A percentile compares a stretch with the other conserved stretches of the same genome.
phyloP scores from a whole-genome alignment of 2,888 invertebrate genomes.

The Nemapogon koenigi region DNA sequence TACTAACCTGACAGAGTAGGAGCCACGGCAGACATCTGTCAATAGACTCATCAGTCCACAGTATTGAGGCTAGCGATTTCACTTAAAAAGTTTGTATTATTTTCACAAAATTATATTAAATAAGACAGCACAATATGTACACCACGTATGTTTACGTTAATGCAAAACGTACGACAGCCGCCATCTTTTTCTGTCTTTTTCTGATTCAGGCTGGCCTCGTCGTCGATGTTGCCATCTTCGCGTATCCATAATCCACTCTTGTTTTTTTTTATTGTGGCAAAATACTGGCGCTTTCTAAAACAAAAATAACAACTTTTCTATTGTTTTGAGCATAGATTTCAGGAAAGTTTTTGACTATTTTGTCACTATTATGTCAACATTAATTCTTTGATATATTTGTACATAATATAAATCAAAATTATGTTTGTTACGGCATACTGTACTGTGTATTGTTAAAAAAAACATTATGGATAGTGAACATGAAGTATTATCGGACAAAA shows the following conservation, averaged over 20 bases:
- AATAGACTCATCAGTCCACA: slow-evolving; percentile 59
- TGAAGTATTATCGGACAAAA: slow-evolving; percentile 1
- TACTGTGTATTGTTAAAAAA: slow-evolving; percentile 34
- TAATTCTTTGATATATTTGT: not conserved
- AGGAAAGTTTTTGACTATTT: not conserved
- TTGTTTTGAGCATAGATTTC: not conserved
- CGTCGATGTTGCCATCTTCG: slow-evolving; percentile 2
- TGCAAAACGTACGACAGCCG: slow-evolving; percentile 3
- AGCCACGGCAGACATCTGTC: slow-evolving; percentile 65
- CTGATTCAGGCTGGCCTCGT: not conserved
- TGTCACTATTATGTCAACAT: not conserved
- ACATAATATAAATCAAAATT: slow-evolving; percentile 21
- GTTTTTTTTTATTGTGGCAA: not conserved
- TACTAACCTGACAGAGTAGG: slow-evolving; percentile 61
- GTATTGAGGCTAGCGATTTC: slow-evolving; percentile 12
- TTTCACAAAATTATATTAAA: slow-evolving; percentile 25
- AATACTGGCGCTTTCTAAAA: not conserved
- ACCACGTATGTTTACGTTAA: slow-evolving; percentile 7
- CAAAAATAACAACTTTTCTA: not conserved
- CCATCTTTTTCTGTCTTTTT: slow-evolving; percentile 8
- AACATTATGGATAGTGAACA: slow-evolving; percentile 3
- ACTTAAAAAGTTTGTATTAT: slow-evolving; percentile 1
- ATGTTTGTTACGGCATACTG: slow-evolving; percentile 40
- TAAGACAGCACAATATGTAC: no score
- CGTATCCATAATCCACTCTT: not conserved